Conservation (phyloP, 2,888 invertebrate species). For the Tromatobia lineatoria region DNA sequence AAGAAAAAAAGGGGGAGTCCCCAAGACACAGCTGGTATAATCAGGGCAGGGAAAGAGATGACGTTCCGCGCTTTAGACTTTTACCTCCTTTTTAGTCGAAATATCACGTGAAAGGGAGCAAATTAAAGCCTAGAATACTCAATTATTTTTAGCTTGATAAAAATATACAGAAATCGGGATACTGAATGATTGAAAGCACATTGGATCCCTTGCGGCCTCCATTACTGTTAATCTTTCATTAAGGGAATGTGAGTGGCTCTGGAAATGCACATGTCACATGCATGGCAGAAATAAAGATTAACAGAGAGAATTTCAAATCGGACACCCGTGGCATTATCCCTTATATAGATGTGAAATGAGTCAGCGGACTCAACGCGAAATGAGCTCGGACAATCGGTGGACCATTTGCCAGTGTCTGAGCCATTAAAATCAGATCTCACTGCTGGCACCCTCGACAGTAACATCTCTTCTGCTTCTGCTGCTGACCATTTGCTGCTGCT, state of each 20-base stretch:
- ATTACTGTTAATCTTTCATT: conserved; percentile 58
- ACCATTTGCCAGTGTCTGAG: conserved; percentile 77
- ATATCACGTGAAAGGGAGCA: conserved; percentile 27
- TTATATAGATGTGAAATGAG: conserved; percentile 60
- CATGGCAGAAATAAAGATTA: conserved; percentile 49
- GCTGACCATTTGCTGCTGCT: conserved; percentile 53
- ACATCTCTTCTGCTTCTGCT: conserved; percentile 48
- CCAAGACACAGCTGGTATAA: conserved; percentile 28
- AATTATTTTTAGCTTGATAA: conserved; percentile 29
- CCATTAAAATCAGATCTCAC: conserved; percentile 81
- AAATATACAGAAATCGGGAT: conserved; percentile 26
- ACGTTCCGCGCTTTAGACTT: conserved; percentile 1
- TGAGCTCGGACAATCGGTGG: conserved; percentile 79
- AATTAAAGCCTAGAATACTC: conserved; percentile 32
- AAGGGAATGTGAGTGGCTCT: conserved; percentile 15
- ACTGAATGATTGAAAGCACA: conserved; percentile 12
- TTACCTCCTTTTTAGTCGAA: conserved; percentile 10
- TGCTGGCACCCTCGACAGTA: conserved; percentile 74
- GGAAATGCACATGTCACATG: conserved; percentile 51
- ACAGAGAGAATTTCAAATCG: conserved; percentile 50
- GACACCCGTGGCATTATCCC: conserved; percentile 63
- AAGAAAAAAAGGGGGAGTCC: conserved; percentile 53
- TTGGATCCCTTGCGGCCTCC: conserved; percentile 49
- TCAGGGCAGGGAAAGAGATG: conserved; percentile 17
- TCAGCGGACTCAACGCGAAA: conserved; percentile 73